Base-by-base conservation (phyloP, 2,888 invertebrate species). In the Caenorhabditis zanzibari region DNA sequence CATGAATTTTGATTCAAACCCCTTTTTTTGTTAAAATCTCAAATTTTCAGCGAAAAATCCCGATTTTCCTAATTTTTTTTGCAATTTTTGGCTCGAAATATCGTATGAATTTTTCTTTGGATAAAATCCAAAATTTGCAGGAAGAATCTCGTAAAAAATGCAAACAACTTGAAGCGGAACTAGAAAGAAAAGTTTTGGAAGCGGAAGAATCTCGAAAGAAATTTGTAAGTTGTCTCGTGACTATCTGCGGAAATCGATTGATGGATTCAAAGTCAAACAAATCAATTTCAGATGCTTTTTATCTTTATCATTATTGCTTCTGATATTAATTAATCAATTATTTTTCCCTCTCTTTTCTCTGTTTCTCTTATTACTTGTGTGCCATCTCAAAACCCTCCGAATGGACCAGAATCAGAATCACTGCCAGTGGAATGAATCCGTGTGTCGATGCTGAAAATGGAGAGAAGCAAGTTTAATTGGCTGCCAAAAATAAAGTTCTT, bases 71-170 rank as follows among this genome's bases (percentile, higher is more conserved):
- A n/a, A n/a, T n/a, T n/a, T n/a, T n/a, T n/a, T n/a, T n/a, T n/a
- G n/a, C n/a, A n/a, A n/a, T n/a, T n/a, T n/a, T n/a, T n/a, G n/a
- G n/a, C n/a, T n/a, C n/a, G n/a, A n/a, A n/a, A n/a, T n/a, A n/a
- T n/a, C n/a, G n/a, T n/a, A n/a, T n/a, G n/a, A n/a, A n/a, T n/a
- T n/a, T n/a, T n/a, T n/a, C n/a, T n/a, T n/a, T n/a, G n/a, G n/a
- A n/a, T n/a, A n/a, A n/a, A n/a, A n/a, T n/a, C n/a, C n/a, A n/a
- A n/a, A n/a, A n/a, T n/a, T n/a, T n/a, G n/a, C n/a, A 88, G 88
- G 88, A 88, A 91, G 91, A 91, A 35, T 88, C 90, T 22, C 76
- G 80, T 28, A 85, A 85, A 35, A 86, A 86, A 3, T 90, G 90
- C 75, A 79, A 77, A 49, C 85, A 89, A 59, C 81, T 91, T 38